These are phyloP conservation scores for Gallinago undulata DNA, from an alignment of 2,113 vertebrate species.

Conservation along the genomic window DNA sequence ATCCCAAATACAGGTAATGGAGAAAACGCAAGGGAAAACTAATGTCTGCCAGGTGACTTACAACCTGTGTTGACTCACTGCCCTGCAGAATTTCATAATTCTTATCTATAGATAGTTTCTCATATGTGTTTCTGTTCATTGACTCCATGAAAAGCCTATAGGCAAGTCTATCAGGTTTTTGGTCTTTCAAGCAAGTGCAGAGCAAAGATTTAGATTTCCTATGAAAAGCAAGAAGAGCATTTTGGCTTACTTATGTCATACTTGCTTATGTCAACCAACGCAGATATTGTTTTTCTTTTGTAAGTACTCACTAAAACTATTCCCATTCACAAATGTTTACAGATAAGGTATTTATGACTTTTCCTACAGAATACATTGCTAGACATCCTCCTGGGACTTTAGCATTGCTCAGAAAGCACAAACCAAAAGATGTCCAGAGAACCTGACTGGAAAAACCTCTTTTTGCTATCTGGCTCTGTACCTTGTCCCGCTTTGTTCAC, in stretches of 20 bases:
- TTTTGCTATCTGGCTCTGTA: not conserved
- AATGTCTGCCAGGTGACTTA: not conserved
- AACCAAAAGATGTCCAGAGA: not conserved
- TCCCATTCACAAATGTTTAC: not conserved
- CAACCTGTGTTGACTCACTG: not conserved
- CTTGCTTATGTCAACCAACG: not conserved
- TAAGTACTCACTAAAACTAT: not conserved
- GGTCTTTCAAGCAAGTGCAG: not conserved
- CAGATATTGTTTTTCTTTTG: not conserved
- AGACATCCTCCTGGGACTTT: not conserved
- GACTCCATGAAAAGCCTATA: not conserved
- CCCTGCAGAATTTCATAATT: not conserved
- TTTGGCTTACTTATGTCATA: not conserved
- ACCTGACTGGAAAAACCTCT: not conserved
- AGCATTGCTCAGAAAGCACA: not conserved
- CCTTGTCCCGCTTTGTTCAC: not conserved
- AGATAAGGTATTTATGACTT: not conserved
- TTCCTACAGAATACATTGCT: not conserved
- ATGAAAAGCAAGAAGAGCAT: not conserved
- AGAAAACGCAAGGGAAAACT: not conserved
- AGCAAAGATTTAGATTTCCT: not conserved
- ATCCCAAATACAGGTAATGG: not conserved
- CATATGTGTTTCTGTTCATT: not conserved
- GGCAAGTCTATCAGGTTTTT: not conserved
- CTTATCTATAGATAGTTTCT: not conserved